Evolutionary conservation across 53 echinoderm and acorn worm genomes (phyloP), one percentile per base, ranked within the genome.

Genomic region (Hippasteria phrygiana): DNA sequence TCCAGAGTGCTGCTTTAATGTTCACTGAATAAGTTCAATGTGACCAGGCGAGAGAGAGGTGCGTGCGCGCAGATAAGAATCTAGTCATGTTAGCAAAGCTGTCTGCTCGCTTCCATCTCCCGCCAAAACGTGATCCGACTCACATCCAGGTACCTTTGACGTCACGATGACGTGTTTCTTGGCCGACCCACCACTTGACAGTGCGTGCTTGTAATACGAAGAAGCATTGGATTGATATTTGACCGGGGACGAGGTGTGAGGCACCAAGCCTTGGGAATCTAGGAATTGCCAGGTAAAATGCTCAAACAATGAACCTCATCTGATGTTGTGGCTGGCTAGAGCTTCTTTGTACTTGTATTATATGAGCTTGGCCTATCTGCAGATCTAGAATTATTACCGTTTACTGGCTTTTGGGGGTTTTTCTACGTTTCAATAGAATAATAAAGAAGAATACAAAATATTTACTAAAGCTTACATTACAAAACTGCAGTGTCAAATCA

Each of bases 121-220:
- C 45, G 43, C 46, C 62, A 13, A 82, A 66, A 82, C 66, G 65
- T 66, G 82, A 82, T 66, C 82, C 47, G 66, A 64, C 66, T 82
- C 45, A 18, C 66, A 65, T 82, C 82, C 45, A 82, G 82, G 65
- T 5, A 43, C 65, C 82, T 66, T 66, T 82, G 82, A 82, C 82
- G 82, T 82, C 82, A 82, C 66, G 32, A 18, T 82, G 82, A 82
- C 82, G 82, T 82, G 45, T 65, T 82, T 43, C 64, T n/a, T 4
- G 42, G 45, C 46, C 82, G 66, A 65, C 33, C 66, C 43, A 29
- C 65, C 82, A 65, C 82, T 82, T 28, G 45, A 82, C 43, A 0
- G 42, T 38, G 45, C 82, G 82, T 82, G 82, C 18, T 64, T 22
- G 16, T 65, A 82, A 82, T 82, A 29, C 24, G 34, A 36, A 32